Conservation (phyloP, 2,888 invertebrate species). For the Patella caerulea region DNA sequence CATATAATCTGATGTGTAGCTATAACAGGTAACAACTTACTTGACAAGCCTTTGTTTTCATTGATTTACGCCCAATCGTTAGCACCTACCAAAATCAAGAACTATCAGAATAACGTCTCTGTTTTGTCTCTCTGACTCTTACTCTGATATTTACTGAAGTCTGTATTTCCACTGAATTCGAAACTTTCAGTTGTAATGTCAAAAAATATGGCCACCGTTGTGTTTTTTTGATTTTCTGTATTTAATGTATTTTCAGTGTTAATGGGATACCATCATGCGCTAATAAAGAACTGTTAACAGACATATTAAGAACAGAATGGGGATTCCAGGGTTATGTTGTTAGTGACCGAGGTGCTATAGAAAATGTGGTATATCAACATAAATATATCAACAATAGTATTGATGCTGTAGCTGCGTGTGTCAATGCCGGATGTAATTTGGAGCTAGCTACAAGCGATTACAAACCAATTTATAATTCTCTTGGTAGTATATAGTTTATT, state of each 20-base stretch:
- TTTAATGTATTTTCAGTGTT: conserved; percentile 19
- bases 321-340: conserved; percentile 48
- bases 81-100: too few species aligned
- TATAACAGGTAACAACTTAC: conserved; percentile 59
- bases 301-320: conserved; percentile 42
- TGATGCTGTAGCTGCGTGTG: conserved; percentile 43
- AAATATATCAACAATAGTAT: conserved; percentile 44
- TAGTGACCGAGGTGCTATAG: conserved; percentile 47
- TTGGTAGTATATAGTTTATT: neutral
- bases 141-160: too few species aligned
- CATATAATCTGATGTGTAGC: conserved; percentile 68
- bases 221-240: too few species aligned
- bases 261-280: conserved; percentile 9
- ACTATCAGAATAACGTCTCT: too few species aligned
- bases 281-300: conserved; percentile 19
- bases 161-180: too few species aligned
- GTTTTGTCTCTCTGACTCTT: too few species aligned
- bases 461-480: conserved; percentile 10
- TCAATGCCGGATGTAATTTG: conserved; percentile 56
- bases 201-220: too few species aligned
- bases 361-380: conserved; percentile 40
- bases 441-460: conserved; percentile 39
- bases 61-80: too few species aligned
- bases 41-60: too few species aligned
- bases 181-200: too few species aligned